A percentile compares a stretch with the other conserved stretches of the same genome.
Evolutionary conservation across 2,888 invertebrate species (phyloP).

Genomic region (Seira musarum): DNA sequence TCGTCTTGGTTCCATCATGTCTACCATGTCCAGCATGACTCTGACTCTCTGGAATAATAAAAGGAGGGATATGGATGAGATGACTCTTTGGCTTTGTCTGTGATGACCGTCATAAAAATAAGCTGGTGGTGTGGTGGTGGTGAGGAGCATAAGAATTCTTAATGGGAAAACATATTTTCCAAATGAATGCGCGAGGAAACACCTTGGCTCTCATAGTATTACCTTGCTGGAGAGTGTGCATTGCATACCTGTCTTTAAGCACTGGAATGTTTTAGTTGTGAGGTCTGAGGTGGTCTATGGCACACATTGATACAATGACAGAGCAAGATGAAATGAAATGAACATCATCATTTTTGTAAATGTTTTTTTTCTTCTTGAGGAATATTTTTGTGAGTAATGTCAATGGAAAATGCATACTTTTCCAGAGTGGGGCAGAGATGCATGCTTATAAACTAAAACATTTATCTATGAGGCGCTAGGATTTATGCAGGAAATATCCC

Average conservation of each 20-base stretch:
- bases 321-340: neutral
- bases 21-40: conserved; percentile 40
- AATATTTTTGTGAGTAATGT: too few relatives aligned
- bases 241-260: neutral
- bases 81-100: conserved; percentile 40
- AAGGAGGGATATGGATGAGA: conserved; percentile 12
- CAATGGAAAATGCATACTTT: too few relatives aligned
- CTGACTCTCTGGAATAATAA: neutral
- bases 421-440: too few relatives aligned
- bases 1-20: conserved; percentile 52
- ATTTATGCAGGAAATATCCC: too few relatives aligned
- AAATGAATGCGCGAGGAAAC: conserved; percentile 46
- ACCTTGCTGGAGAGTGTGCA: conserved; percentile 14
- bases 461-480: too few relatives aligned
- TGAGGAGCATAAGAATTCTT: neutral
- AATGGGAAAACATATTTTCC: conserved; percentile 32
- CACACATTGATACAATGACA: neutral
- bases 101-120: conserved; percentile 23
- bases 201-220: conserved; percentile 28
- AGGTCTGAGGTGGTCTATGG: neutral
- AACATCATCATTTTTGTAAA: neutral
- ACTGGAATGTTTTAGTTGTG: neutral
- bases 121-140: neutral
- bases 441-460: too few relatives aligned
- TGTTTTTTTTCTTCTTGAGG: neutral